Evolutionary conservation across 2,888 invertebrate species (phyloP), one percentile per base, ranked within the genome.

Genomic region (Amphipoea lucens): DNA sequence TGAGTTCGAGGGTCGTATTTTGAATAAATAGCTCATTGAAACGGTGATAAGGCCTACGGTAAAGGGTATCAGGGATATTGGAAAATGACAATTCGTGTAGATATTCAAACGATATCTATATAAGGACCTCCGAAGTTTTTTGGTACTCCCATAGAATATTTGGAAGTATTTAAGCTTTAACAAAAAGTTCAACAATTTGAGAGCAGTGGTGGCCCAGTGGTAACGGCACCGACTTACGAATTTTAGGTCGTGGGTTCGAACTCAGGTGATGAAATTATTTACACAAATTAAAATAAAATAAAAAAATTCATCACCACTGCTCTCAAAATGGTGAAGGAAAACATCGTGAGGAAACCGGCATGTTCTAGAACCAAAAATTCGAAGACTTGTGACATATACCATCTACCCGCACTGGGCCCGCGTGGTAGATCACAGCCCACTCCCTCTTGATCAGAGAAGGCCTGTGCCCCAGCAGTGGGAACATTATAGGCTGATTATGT

Each of bases 1-100:
- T 81, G 71, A 72, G 23, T 80, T 73, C 76, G 67, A 68, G 81
- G 66, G 85, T 66, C 81, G 71, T 81, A 81, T 85, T 84, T 87
- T 85, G 85, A 87, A 85, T 87, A 85, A 85, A 85, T 81, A 84
- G 62, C 87, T 76, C 72, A 80, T 80, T 85, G 80, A 69, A 84
- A 74, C 45, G 67, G 74, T 74, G 76, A 84, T 87, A 72, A 69
- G 57, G 71, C 71, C 74, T 84, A 74, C 72, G 23, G 62, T 72
- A 74, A 80, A 77, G 81, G 74, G 82, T 81, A 72, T 74, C 54
- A n/a, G 63, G 66, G 77, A 87, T 72, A 86, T 87, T 78, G 78
- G 74, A 87, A 77, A 81, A 78, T 75, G 66, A 78, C 74, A 71
- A 81, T 81, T 78, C 66, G 54, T 73, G 65, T 78, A 42, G 74